Percentiles rank a stretch among this genome's conserved stretches.
Evolutionary conservation across 1,140 invertebrate genomes (phyloP).

Genomic region (Drosophila jambulina): DNA sequence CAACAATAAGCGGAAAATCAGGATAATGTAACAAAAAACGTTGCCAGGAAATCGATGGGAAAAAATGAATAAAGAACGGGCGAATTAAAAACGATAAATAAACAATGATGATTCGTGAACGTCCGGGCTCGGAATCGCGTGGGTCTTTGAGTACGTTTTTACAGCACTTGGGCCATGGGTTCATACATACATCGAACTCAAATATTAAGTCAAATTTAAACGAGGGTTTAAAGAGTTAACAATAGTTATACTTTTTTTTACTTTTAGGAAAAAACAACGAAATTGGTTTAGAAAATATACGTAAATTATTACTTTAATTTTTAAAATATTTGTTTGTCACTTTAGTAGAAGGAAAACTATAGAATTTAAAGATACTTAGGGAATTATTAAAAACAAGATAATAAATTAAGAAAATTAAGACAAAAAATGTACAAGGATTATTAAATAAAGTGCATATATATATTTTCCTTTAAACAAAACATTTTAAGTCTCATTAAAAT

Average conservation of each 20-base stretch:
- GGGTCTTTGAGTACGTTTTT: not conserved
- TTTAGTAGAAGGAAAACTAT: too few species aligned
- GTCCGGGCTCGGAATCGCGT: not conserved
- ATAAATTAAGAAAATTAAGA: too few species aligned
- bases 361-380: too few species aligned
- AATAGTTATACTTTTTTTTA: too few species aligned
- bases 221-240: not conserved
- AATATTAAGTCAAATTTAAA: not conserved
- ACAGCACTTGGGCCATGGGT: not conserved
- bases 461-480: too few species aligned
- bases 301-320: not conserved
- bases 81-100: conserved; percentile 46
- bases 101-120: conserved; percentile 7
- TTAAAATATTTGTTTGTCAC: too few species aligned
- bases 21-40: conserved; percentile 40
- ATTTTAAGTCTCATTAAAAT: too few species aligned
- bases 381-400: too few species aligned
- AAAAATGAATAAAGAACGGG: conserved; percentile 34
- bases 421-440: too few species aligned
- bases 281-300: not conserved
- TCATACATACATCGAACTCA: too few species aligned
- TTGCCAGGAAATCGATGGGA: conserved; percentile 39
- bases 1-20: conserved; percentile 49
- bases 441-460: too few species aligned
- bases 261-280: not conserved